Conservation (phyloP, 2,797 vertebrate genomes). For the Microtus obscurus region DNA sequence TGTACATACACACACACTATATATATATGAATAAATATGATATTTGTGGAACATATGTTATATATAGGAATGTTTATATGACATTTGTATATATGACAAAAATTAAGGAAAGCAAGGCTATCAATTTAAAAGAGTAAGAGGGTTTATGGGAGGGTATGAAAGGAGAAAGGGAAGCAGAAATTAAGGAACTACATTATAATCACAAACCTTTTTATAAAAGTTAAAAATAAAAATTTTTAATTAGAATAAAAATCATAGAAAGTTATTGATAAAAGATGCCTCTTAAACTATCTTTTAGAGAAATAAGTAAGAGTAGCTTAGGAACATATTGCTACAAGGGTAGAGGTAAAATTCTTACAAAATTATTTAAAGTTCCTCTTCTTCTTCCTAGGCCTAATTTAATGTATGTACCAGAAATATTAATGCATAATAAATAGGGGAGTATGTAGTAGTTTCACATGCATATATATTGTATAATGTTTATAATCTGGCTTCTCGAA, state of each 20-base stretch:
- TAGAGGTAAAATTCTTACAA: neutral
- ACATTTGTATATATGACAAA: neutral
- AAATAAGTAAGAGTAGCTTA: neutral
- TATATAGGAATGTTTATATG: neutral
- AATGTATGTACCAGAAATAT: neutral
- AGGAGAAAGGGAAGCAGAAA: neutral
- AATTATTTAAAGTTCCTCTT: neutral
- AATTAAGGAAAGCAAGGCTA: neutral
- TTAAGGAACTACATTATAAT: neutral
- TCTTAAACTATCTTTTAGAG: neutral
- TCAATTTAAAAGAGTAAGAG: neutral
- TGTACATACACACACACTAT: too few species aligned
- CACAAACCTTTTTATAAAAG: neutral
- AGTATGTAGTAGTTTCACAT: neutral
- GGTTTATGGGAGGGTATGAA: neutral
- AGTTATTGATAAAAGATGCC: neutral
- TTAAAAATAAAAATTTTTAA: neutral
- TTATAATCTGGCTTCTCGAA: neutral
- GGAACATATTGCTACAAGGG: neutral
- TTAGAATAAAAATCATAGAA: neutral
- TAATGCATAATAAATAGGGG: neutral
- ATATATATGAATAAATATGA: neutral
- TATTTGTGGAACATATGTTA: neutral
- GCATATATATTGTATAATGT: neutral
- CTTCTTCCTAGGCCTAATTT: neutral